These are phyloP conservation scores for Hemicordylus capensis DNA, from an alignment of 2,113 vertebrate genomes.

Conservation along the genomic window DNA sequence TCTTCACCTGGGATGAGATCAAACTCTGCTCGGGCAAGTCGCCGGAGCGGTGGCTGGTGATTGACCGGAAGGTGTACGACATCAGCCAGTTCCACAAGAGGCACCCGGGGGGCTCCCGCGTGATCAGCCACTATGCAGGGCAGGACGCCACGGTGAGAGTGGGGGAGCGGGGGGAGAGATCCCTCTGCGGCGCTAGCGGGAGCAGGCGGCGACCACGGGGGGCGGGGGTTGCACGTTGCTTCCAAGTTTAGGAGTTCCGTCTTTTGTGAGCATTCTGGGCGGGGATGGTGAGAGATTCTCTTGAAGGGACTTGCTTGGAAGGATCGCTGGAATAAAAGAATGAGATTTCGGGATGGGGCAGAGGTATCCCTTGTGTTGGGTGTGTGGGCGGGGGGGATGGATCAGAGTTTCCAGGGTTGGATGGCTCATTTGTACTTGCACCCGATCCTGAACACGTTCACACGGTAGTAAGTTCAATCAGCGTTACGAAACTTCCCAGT, in stretches of 20 bases:
- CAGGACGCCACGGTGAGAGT: slow-evolving; percentile 73
- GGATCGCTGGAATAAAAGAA: neutral
- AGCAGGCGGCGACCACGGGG: too few species aligned
- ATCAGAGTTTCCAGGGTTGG: neutral
- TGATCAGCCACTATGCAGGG: slow-evolving; percentile 72
- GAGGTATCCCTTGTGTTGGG: neutral
- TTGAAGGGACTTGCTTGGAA: neutral
- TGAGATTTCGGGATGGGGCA: neutral
- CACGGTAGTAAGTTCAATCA: neutral
- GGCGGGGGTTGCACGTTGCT: too few species aligned
- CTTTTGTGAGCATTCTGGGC: neutral
- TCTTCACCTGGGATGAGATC: slow-evolving; percentile 55
- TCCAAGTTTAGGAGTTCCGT: neutral
- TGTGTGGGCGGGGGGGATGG: neutral
- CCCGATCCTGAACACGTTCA: neutral
- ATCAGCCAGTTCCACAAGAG: slow-evolving; percentile 61
- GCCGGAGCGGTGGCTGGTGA: slow-evolving; percentile 63
- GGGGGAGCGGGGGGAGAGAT: neutral
- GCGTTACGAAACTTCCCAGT: too few species aligned
- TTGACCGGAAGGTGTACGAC: slow-evolving; percentile 73
- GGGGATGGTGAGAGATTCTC: neutral
- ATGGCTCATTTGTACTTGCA: neutral
- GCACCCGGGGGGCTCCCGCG: slow-evolving; percentile 65
- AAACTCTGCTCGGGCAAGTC: slow-evolving; percentile 18
- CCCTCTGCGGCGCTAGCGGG: too few species aligned